Base-by-base conservation (phyloP, 2,113 vertebrate species). In the Cavia porcellus region DNA sequence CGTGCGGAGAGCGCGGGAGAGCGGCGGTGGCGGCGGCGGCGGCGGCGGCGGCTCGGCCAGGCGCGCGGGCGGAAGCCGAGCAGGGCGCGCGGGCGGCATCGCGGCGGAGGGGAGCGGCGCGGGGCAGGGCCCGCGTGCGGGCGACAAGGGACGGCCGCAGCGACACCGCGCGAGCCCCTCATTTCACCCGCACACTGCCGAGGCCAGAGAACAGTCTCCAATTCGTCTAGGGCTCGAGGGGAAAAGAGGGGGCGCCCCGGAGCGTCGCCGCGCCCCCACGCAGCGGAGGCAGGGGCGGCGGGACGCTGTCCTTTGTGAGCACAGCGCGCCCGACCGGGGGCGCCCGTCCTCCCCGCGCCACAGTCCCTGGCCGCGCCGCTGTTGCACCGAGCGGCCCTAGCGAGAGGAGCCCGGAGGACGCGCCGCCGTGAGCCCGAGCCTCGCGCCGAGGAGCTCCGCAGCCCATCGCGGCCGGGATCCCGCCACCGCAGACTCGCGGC, bases 301-400 rank as follows among this genome's bases (percentile, higher is more conserved):
- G 92, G 80, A 87, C 92, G 10, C 92, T 82, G 90, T 52, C 90
- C 92, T 96, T 97, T 96, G 96, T 97, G 88, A 84, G 90, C 61
- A 75, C 90, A 38, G 84, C 61, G 86, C 96, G 50, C 84, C 38
- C 81, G 68, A 70, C 96, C 64, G 61, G 15, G 47, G 89, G 94
- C 87, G 84, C 90, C 97, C 87, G 84, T 88, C 97, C 87, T 94
- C 84, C 70, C 86, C 57, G 80, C 72, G 80, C 83, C 83, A 89
- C 93, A 77, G 61, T 96, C 38, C 86, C 79, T 91, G 62, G 62
- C 24, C 82, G 89, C 96, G 75, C 75, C 28, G 75, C 47, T 13
- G 12, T 42, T 47, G 79, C 42, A 19, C 89, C 8, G 52, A 64
- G 92, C 75, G 87, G 94, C 94, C 81, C 89, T 32, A 50, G 87